phyloP scores from a whole-genome alignment of 2,888 invertebrate species.

The Limnephilus rhombicus region DNA sequence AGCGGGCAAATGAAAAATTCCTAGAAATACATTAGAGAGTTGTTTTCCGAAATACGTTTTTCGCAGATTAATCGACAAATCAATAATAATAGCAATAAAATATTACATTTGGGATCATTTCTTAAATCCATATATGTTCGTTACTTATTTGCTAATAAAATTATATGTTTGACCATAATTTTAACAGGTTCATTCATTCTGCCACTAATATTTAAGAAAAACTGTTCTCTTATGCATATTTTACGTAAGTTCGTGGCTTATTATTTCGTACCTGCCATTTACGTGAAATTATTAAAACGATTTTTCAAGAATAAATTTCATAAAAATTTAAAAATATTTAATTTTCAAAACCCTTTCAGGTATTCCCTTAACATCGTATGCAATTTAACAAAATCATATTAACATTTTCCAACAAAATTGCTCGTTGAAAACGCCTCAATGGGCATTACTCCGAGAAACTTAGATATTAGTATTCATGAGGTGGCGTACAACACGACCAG shows the following conservation, averaged over 20 bases:
- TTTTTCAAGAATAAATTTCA: background rate
- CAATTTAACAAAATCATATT: background rate
- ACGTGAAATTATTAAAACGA: background rate
- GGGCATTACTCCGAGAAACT: background rate
- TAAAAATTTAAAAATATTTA: background rate
- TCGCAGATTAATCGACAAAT: no score
- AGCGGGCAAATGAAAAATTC: no score
- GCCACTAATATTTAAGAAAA: background rate
- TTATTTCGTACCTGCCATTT: background rate
- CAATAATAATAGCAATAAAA: no score
- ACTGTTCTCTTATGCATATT: background rate
- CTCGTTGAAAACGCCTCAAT: background rate
- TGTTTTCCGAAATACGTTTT: no score
- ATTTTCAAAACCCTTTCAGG: background rate
- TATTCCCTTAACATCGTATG: background rate
- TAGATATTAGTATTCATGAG: slow-evolving; percentile 28
- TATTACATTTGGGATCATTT: no score
- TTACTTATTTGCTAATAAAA: no score
- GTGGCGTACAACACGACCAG: background rate
- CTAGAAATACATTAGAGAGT: no score
- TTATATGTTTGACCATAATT: no score
- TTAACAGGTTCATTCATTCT: background rate
- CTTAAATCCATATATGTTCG: no score
- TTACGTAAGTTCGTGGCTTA: background rate
- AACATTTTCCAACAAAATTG: slow-evolving; percentile 23